Percentiles rank a stretch among this genome's conserved stretches.
Evolutionary conservation across 2,888 invertebrate genomes (phyloP).

Genomic region (Conistra vaccinii): DNA sequence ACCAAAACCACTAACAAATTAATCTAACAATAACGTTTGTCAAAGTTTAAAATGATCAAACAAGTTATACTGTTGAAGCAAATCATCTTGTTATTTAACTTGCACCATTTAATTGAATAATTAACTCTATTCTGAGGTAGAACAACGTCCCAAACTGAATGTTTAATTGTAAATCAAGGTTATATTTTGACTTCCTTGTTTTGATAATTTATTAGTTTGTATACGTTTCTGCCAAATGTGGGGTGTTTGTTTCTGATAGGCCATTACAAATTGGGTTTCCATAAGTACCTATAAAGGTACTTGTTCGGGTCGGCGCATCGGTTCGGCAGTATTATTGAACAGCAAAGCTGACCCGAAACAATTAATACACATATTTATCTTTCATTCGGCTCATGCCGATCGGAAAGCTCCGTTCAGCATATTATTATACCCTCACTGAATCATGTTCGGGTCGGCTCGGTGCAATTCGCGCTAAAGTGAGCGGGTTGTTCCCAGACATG

Average conservation of each 20-base stretch:
- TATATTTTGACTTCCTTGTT: conserved; percentile 1
- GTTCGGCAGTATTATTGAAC: not conserved
- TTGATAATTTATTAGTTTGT: not conserved
- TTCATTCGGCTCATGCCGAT: not conserved
- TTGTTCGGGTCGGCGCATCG: not conserved
- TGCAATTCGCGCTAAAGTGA: not conserved
- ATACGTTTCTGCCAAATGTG: not conserved
- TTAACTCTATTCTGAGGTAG: conserved; percentile 27
- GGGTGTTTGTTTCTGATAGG: not conserved
- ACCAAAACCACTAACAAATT: conserved; percentile 25
- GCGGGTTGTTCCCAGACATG: not conserved
- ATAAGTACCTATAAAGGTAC: no score
- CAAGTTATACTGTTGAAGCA: conserved; percentile 56
- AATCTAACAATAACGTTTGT: conserved; percentile 53
- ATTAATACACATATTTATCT: not conserved
- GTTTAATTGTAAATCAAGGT: not conserved
- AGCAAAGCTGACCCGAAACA: not conserved
- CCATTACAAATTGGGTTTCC: not conserved
- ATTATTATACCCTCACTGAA: no score
- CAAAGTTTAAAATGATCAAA: conserved; percentile 57
- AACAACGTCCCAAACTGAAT: conserved; percentile 11
- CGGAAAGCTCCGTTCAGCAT: no score
- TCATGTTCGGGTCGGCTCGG: not conserved
- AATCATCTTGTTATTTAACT: conserved; percentile 59
- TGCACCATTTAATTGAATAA: conserved; percentile 44